Conservation (phyloP, 2,888 invertebrate species). For the Mesoligia furuncula region DNA sequence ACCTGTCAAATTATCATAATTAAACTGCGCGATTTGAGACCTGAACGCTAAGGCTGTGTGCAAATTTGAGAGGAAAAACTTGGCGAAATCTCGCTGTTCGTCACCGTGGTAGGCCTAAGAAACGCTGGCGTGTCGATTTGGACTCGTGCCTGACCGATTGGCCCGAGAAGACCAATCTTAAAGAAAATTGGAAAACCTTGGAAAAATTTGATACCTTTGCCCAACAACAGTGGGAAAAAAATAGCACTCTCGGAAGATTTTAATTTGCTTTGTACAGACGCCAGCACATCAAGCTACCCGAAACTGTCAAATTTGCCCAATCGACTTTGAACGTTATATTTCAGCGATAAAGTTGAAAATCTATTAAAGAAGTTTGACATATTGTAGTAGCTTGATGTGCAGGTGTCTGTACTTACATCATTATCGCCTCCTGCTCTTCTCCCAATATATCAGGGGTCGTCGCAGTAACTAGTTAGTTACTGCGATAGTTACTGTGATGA, state of each 20-base stretch:
- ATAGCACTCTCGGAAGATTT: background rate
- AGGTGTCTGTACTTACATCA: too few species aligned
- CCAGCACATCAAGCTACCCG: too few species aligned
- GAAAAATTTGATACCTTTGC: background rate
- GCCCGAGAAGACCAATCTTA: background rate
- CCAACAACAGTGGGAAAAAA: background rate
- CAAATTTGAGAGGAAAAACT: slow-evolving; percentile 16
- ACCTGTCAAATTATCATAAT: slow-evolving; percentile 66
- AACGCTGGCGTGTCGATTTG: too few species aligned
- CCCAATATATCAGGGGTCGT: background rate
- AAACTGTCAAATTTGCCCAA: too few species aligned
- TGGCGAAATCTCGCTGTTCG: background rate
- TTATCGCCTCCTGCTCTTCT: background rate
- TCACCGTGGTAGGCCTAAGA: background rate
- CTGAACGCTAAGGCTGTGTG: slow-evolving; percentile 23
- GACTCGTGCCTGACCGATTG: background rate
- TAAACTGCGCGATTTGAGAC: slow-evolving; percentile 56
- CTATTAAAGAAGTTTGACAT: too few species aligned
- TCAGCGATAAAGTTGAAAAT: too few species aligned
- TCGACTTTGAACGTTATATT: too few species aligned
- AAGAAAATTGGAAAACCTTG: background rate
- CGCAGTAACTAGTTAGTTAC: too few species aligned
- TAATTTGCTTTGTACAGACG: background rate
- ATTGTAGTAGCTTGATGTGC: too few species aligned
- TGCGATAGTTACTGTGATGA: too few species aligned